Percentiles rank a stretch among this genome's conserved stretches.
Evolutionary conservation across 1,140 invertebrate species (phyloP).

Genomic region (Sinonovacula constricta): DNA sequence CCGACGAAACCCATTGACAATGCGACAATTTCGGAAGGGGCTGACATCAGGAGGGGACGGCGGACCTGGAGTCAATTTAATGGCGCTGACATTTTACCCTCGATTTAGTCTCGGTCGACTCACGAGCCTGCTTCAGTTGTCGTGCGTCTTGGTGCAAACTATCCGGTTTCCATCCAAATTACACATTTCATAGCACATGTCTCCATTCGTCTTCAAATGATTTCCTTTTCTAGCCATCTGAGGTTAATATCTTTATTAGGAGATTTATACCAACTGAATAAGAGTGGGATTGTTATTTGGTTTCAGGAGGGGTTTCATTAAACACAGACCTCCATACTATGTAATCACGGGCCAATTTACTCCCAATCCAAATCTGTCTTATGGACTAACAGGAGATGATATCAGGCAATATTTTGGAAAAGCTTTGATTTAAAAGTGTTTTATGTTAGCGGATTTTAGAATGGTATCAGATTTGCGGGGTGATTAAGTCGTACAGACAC

Average conservation of each 20-base stretch:
- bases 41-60: no score
- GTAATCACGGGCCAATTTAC: conserved; percentile 37
- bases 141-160: conserved; percentile 34
- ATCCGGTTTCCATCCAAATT: conserved; percentile 47
- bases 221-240: background rate
- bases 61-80: no score
- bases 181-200: conserved; percentile 53
- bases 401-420: conserved; percentile 31
- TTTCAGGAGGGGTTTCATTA: conserved; percentile 54
- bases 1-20: no score
- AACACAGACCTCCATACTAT: conserved; percentile 12
- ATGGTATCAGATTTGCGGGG: conserved; percentile 29
- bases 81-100: conserved; percentile 34
- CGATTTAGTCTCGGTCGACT: background rate
- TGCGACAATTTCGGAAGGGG: no score
- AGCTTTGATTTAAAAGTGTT: conserved; percentile 48
- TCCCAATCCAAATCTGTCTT: conserved; percentile 11
- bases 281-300: no score
- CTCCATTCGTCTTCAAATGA: conserved; percentile 38
- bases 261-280: conserved; percentile 47
- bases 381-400: conserved; percentile 51
- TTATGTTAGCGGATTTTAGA: conserved; percentile 28
- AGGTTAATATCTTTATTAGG: conserved; percentile 47
- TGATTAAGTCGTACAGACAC: conserved; percentile 37
- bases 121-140: background rate